These are phyloP conservation scores for Brachionichthys hirsutus DNA, from an alignment of 2,113 vertebrate species.

Conservation along the genomic window DNA sequence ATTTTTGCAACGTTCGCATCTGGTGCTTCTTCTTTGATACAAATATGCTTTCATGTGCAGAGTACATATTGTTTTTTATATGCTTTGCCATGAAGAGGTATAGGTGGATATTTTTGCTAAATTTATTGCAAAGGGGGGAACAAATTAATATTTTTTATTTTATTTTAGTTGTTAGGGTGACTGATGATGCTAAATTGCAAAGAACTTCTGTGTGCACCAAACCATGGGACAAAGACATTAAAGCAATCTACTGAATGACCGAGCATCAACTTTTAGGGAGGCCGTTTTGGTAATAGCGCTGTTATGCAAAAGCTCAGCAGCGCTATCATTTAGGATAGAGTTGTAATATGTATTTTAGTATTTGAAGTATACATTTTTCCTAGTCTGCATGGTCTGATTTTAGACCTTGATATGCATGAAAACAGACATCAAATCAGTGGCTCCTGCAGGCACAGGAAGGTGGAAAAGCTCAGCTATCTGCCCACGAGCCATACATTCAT, in stretches of 20 bases:
- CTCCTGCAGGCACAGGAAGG: constrained; percentile 49
- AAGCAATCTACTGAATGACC: constrained; percentile 43
- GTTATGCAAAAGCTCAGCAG: constrained; percentile 23
- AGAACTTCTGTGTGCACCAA: constrained; percentile 31
- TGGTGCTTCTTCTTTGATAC: not conserved
- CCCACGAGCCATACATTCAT: constrained; percentile 60
- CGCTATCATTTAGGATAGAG: constrained; percentile 31
- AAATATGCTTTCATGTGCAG: not conserved
- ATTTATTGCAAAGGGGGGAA: not conserved
- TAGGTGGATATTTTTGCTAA: constrained; percentile 5
- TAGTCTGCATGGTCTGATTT: constrained; percentile 22
- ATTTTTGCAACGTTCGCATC: constrained; percentile 12
- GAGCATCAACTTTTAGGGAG: constrained; percentile 25
- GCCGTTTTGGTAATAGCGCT: constrained; percentile 33
- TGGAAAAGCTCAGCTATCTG: constrained; percentile 57
- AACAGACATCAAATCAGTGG: constrained; percentile 22
- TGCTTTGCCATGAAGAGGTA: not conserved
- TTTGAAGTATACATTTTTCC: constrained; percentile 8
- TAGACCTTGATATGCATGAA: constrained; percentile 28
- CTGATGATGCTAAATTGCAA: constrained; percentile 32
- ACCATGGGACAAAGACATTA: constrained; percentile 33
- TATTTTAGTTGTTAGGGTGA: constrained; percentile 4
- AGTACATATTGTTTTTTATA: not conserved
- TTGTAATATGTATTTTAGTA: constrained; percentile 27
- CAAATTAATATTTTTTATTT: not conserved